Percentiles rank a stretch among this genome's conserved stretches.
Conservation (phyloP, 2,113 vertebrate genomes). For the Oreochromis tanganicae region DNA sequence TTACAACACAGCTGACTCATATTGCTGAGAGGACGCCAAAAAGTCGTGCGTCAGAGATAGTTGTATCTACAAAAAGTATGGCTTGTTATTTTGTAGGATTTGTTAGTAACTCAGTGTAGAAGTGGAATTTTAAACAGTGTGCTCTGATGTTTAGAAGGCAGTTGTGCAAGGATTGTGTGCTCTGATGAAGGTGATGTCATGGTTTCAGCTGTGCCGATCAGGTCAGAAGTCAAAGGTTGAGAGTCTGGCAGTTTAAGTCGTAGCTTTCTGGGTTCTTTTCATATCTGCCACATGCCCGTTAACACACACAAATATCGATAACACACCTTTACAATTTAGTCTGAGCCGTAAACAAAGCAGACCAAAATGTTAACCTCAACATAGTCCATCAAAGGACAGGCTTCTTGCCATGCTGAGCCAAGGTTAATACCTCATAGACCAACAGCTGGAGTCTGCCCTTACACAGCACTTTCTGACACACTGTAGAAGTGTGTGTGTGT, state of each 20-base stretch:
- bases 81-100: conserved; percentile 19
- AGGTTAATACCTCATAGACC: neutral
- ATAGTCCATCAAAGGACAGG: conserved; percentile 10
- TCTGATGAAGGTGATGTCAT: neutral
- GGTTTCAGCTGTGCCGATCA: neutral
- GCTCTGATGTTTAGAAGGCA: conserved; percentile 5
- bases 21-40: conserved; percentile 12
- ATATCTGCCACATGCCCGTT: neutral
- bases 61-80: neutral
- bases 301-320: neutral
- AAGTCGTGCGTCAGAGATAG: conserved; percentile 43
- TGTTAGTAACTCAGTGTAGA: conserved; percentile 21
- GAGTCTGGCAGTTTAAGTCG: conserved; percentile 3
- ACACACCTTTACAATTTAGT: conserved; percentile 11
- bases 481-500: neutral
- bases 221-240: conserved; percentile 12
- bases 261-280: neutral
- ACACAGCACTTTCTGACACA: conserved; percentile 18
- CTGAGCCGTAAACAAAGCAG: conserved; percentile 1
- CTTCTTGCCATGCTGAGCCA: neutral
- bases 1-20: conserved; percentile 50
- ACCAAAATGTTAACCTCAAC: conserved; percentile 25
- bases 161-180: neutral
- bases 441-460: conserved; percentile 40
- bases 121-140: conserved; percentile 33